Conservation (phyloP, 2,888 invertebrate genomes). For the Megamerina dolium region DNA sequence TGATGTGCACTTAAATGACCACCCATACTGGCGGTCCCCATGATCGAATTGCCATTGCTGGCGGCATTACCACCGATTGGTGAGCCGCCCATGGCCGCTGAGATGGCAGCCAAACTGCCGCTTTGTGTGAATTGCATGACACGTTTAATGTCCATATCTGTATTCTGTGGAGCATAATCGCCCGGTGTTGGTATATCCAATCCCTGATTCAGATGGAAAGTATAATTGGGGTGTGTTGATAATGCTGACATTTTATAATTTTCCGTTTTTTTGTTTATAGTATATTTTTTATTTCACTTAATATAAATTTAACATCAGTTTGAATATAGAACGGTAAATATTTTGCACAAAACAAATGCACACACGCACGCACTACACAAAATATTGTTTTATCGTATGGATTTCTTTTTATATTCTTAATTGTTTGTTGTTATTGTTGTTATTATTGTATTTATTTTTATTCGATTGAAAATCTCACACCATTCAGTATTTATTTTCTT, state of each 20-base stretch:
- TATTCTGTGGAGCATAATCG: slow-evolving; percentile 43
- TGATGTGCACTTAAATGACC: slow-evolving; percentile 14
- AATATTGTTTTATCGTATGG: no score
- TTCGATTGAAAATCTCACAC: slow-evolving; percentile 1
- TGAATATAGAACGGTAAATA: no score
- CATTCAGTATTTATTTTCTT: not conserved
- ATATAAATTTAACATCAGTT: slow-evolving; percentile 1
- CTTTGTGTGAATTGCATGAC: slow-evolving; percentile 48
- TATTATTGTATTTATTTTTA: slow-evolving; percentile 7
- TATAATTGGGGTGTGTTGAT: slow-evolving; percentile 49
- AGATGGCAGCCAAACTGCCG: slow-evolving; percentile 40
- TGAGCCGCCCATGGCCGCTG: slow-evolving; percentile 47
- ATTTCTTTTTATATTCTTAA: slow-evolving; percentile 1
- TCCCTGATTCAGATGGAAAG: slow-evolving; percentile 47
- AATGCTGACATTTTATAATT: slow-evolving; percentile 47
- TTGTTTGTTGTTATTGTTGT: slow-evolving; percentile 6
- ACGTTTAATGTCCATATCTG: slow-evolving; percentile 46
- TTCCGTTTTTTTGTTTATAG: no score
- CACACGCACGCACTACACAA: no score
- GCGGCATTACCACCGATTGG: slow-evolving; percentile 41
- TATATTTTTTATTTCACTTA: slow-evolving; percentile 2
- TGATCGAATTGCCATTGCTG: slow-evolving; percentile 32
- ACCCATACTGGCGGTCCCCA: slow-evolving; percentile 42
- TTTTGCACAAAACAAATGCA: no score
- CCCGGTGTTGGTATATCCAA: slow-evolving; percentile 45